Base-by-base conservation (phyloP, 2,888 invertebrate species). In the Habroteleia sp. region DNA sequence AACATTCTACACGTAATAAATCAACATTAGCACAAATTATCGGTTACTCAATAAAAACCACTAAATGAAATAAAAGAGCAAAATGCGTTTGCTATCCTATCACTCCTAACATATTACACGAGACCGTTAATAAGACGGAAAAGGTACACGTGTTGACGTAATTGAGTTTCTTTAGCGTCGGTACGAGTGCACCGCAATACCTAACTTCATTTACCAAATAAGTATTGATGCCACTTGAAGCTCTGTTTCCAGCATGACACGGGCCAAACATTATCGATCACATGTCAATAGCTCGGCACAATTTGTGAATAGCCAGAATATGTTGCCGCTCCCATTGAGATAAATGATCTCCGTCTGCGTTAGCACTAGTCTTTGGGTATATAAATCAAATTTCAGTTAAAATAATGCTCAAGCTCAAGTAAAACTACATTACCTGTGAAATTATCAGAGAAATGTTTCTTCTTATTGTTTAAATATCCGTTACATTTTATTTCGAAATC, bases 231-330 rank as follows among this genome's bases (percentile, higher is more conserved):
- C 52, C 23, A 52, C 69, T 69, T 35, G 29, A 60, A 39, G 60
- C 27, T 33, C 54, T 46, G 62, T 54, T 71, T 23, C 16, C 46
- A 17, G n/a, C 39, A 46, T 37, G 71, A 71, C 39, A 54, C 17
- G 46, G 52, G 14, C 62, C 54, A 52, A 60, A 54, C 44, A 62
- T 62, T 71, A 71, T 71, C 29, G 62, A 71, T 71, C 63, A 56
- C 63, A 10, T 60, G 63, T 71, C 71, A 71, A 71, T 71, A 63
- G 56, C 14, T 41, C 4, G 11, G 14, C 25, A 29, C 48, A 63
- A 62, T 56, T 63, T 63, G 56, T 56, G 63, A 56, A 54, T 20
- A 25, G 33, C 42, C 13, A 7, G 48, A 56, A 63, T 63, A 63
- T 63, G 63, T 50, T 50, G 10, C 37, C 20, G 7, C 41, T 62